Base-by-base conservation (phyloP, 2,888 invertebrate genomes). In the Belgica antarctica region DNA sequence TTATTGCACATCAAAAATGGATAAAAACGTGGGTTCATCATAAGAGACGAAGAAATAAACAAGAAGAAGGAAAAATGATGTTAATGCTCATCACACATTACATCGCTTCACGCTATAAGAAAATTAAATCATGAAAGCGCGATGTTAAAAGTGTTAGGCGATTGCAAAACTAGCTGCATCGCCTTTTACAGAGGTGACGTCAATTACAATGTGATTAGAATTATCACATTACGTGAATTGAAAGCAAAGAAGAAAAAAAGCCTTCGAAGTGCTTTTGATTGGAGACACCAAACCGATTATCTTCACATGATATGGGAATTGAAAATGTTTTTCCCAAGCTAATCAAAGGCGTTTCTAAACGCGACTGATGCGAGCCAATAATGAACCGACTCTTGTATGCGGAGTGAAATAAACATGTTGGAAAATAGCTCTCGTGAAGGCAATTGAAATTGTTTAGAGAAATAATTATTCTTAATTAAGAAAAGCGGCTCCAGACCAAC, bases 1-100 rank as follows among this genome's bases (percentile, higher is more conserved):
- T 65, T 65, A 65, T 65, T 19, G 41, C 41, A 22, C 25, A 65
- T 65, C 63, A 65, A 65, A 65, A 41, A 41, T 41, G 63, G 41
- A 24, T 41, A 41, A 22, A 65, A 65, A 65, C 63, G 63, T 65
- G 63, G 63, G 63, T 25, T n/a, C 34, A 65, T 41, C 41, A 24
- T 34, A 41, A n/a, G n/a, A n/a, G n/a, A n/a, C n/a, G n/a, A n/a
- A n/a, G n/a, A n/a, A n/a, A n/a, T n/a, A n/a, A 36, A 17, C n/a
- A 24, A 10, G 41, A 22, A n/a, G 7, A 41, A 46, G 41, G 24
- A 12, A 65, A 41, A 65, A 65, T 12, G 34, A 62, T 62, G 62
- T 62, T 59, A 59, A 59, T 59, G 59, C 25, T 59, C 59, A 59
- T 59, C 59, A 59, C 59, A 52, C 52, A 52, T 52, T 19, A 52